Evolutionary conservation across 2,888 invertebrate species (phyloP), one percentile per base, ranked within the genome.

Genomic region (Macrostomum cliftonense): DNA sequence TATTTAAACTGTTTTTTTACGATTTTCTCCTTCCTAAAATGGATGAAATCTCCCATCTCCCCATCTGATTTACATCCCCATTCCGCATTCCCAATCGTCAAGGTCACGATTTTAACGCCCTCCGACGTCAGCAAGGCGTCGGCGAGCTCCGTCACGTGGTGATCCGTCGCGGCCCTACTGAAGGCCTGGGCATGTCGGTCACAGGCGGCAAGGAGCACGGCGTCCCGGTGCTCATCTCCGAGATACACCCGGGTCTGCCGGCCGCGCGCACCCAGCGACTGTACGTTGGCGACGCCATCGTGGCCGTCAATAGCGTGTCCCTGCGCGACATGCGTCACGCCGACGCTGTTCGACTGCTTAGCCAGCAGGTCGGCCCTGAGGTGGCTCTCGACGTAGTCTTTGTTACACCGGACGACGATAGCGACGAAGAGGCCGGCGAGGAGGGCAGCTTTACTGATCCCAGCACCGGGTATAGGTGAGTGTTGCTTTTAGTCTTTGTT

Each of bases 161-260:
- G 47, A 76, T 84, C 54, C 74, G 76, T 42, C 78, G 82, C 62
- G 78, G 78, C 56, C 77, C 77, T n/a, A 79, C 80, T 51, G 81
- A 83, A 62, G 83, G 83, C 1, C 75, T 85, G 46, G 84, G 84
- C 49, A 82, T 85, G 66, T 83, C 83, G 36, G 82, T 84, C 57
- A 84, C 83, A 49, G 83, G 84, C 48, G 84, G 84, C 1, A 76
- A 81, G 54, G 85, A 85, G 64, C 84, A 85, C 70, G 83, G 83
- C 14, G 81, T 84, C 39, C 84, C 84, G 0, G 82, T 85, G 56
- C 71, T 85, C 52, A 81, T 85, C 61, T 83, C 83, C 1, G 84
- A 84, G 71, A 75, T 85, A 63, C 76, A 77, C 53, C 76, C 77
- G 50, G 79, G 80, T 57, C 82, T 83, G 54, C 82, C 83, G 49